phyloP scores from a whole-genome alignment of 2,888 invertebrate genomes.

The Lasioglossum villosulum region DNA sequence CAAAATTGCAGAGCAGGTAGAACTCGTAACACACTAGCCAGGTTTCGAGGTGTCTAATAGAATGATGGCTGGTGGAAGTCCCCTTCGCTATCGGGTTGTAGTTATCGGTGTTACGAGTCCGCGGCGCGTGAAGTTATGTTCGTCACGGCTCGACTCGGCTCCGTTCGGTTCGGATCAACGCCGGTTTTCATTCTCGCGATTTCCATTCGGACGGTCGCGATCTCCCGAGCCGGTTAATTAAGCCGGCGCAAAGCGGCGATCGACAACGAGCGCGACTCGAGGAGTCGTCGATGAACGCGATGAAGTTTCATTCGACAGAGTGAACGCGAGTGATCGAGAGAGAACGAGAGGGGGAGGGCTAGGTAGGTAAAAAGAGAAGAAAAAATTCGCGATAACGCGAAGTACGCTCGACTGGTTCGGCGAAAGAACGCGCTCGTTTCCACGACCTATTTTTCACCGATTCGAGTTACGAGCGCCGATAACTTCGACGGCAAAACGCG shows the following conservation, averaged over 20 bases:
- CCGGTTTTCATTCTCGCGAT: slow-evolving; percentile 4
- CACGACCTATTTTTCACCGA: slow-evolving; percentile 24
- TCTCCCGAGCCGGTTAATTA: slow-evolving; percentile 27
- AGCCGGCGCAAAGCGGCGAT: slow-evolving; percentile 22
- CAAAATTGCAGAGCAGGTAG: no score
- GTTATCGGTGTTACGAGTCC: slow-evolving; percentile 3
- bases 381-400: slow-evolving; percentile 31
- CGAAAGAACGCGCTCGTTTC: slow-evolving; percentile 25
- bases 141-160: neutral
- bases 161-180: neutral
- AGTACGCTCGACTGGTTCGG: slow-evolving; percentile 26
- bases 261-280: slow-evolving; percentile 18
- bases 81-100: neutral
- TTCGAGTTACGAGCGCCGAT: slow-evolving; percentile 34
- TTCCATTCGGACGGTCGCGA: slow-evolving; percentile 2
- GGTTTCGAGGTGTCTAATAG: neutral
- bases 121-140: neutral
- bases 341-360: no score
- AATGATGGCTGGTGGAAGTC: neutral
- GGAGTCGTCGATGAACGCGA: slow-evolving; percentile 22
- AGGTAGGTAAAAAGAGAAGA: neutral
- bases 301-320: slow-evolving; percentile 9
- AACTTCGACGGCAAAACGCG: slow-evolving; percentile 5
- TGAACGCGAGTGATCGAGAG: neutral
- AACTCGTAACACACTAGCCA: neutral